These are phyloP conservation scores for Heliconius ismenius DNA, from an alignment of 2,888 invertebrate genomes.

Conservation along the genomic window DNA sequence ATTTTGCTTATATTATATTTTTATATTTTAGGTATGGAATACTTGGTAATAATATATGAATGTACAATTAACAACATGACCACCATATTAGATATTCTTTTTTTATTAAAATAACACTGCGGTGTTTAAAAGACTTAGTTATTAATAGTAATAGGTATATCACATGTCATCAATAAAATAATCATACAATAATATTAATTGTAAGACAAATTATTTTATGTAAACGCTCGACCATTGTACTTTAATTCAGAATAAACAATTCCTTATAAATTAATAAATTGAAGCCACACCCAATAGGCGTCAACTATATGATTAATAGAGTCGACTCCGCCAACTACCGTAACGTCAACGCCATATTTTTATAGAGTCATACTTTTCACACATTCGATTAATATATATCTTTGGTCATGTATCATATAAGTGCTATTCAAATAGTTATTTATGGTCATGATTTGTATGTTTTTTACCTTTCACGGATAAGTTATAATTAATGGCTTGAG, in stretches of 20 bases:
- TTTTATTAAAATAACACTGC: conserved; percentile 33
- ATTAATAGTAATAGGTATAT: conserved; percentile 35
- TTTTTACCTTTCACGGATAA: conserved; percentile 54
- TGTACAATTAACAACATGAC: background rate
- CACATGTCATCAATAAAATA: conserved; percentile 46
- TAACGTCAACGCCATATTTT: conserved; percentile 60
- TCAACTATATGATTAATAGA: conserved; percentile 76
- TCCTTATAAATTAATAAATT: conserved; percentile 75
- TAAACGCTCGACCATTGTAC: conserved; percentile 57
- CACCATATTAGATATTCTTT: conserved; percentile 37
- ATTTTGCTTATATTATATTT: background rate
- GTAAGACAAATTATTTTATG: conserved; percentile 52
- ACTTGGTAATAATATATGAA: background rate
- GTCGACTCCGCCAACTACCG: conserved; percentile 70
- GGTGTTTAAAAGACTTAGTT: conserved; percentile 42
- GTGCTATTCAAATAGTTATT: conserved; percentile 34
- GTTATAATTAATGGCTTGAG: conserved; percentile 52
- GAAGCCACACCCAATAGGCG: conserved; percentile 77
- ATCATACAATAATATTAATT: conserved; percentile 48
- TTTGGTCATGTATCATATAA: conserved; percentile 44
- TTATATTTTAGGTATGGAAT: background rate
- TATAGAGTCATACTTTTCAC: conserved; percentile 46
- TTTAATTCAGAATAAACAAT: conserved; percentile 70
- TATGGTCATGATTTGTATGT: conserved; percentile 29
- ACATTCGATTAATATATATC: conserved; percentile 51